Conservation (phyloP, 1,140 invertebrate genomes). For the Saccostrea cuccullata region DNA sequence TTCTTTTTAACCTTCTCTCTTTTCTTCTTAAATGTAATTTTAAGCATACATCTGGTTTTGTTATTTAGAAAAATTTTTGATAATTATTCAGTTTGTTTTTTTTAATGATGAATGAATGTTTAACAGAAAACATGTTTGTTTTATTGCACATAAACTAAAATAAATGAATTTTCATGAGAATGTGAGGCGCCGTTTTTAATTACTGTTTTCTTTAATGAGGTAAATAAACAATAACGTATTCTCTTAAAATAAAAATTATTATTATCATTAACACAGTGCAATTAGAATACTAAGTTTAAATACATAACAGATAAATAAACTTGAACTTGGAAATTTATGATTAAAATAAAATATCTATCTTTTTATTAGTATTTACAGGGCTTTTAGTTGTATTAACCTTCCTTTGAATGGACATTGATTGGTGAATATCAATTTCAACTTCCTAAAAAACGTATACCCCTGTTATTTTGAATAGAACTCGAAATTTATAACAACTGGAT, state of each 20-base stretch:
- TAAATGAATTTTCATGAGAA: background rate
- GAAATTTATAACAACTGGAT: too few relatives aligned
- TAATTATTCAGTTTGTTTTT: background rate
- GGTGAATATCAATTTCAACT: too few relatives aligned
- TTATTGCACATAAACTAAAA: background rate
- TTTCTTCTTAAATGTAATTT: background rate
- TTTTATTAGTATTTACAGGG: too few relatives aligned
- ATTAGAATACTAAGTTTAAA: background rate
- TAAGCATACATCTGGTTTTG: background rate
- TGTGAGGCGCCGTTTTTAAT: background rate
- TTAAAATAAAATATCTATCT: too few relatives aligned
- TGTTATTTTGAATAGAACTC: too few relatives aligned
- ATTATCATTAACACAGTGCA: background rate
- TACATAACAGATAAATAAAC: too few relatives aligned
- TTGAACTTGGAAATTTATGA: too few relatives aligned
- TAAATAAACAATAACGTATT: background rate
- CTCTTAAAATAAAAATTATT: background rate
- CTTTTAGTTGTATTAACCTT: too few relatives aligned
- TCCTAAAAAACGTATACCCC: too few relatives aligned
- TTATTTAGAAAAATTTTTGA: background rate
- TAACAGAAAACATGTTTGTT: constrained; percentile 11
- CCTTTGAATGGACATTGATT: too few relatives aligned
- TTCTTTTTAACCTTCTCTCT: background rate
- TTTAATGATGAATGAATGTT: background rate
- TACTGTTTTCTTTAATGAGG: background rate